phyloP scores from a whole-genome alignment of 2,797 vertebrate species.

The Parauchenoglanis punctatus region DNA sequence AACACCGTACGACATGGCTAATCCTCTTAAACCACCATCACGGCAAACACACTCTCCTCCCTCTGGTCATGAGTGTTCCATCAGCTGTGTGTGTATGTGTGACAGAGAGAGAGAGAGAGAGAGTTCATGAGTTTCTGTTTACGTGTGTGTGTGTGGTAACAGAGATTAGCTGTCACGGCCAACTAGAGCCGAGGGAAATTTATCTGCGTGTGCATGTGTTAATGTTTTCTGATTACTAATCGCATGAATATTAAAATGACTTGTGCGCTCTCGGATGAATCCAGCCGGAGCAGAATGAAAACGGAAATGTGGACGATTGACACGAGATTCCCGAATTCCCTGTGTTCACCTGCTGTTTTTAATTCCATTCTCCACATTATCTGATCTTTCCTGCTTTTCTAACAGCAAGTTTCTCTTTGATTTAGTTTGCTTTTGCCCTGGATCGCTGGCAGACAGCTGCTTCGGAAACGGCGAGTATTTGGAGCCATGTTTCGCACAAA shows the following conservation, averaged over 20 bases:
- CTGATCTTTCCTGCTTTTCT: conserved; percentile 58
- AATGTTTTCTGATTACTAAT: conserved; percentile 71
- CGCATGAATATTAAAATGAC: conserved; percentile 58
- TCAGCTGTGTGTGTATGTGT: conserved; percentile 53
- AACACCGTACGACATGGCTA: conserved; percentile 74
- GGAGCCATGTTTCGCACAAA: conserved; percentile 67
- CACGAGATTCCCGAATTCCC: background rate
- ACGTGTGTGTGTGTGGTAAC: conserved; percentile 48
- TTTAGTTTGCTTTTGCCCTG: conserved; percentile 51
- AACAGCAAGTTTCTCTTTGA: conserved; percentile 33
- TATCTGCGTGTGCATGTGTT: conserved; percentile 31
- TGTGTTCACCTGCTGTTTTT: conserved; percentile 9
- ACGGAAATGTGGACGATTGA: conserved; percentile 10
- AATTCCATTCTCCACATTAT: conserved; percentile 39
- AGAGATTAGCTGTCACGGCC: conserved; percentile 73
- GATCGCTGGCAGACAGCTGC: conserved; percentile 72
- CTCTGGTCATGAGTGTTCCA: conserved; percentile 73
- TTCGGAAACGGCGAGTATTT: conserved; percentile 66
- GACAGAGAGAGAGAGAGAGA: background rate
- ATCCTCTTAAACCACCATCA: conserved; percentile 78
- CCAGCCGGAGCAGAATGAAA: background rate
- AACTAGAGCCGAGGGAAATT: conserved; percentile 60
- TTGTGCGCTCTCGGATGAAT: conserved; percentile 2
- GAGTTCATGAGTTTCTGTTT: background rate
- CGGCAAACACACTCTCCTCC: conserved; percentile 62